Percentiles rank a stretch among this genome's conserved stretches.
phyloP scores from a whole-genome alignment of 1,140 invertebrate genomes.

The Macrocentrus cingulum region DNA sequence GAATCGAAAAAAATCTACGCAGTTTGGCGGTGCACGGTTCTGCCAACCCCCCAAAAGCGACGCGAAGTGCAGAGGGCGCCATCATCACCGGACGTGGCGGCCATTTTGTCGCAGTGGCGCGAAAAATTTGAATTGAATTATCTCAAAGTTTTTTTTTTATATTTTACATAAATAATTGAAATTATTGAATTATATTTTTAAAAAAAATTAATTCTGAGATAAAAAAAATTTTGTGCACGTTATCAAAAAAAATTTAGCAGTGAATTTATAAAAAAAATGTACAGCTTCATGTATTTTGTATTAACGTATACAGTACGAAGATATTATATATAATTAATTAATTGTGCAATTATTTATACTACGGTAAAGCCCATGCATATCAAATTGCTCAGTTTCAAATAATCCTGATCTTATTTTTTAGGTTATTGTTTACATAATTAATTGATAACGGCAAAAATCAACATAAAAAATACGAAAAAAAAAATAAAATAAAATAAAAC shows the following conservation, averaged over 20 bases:
- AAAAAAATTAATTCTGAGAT: neutral
- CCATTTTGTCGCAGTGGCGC: no score
- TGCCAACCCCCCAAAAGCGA: no score
- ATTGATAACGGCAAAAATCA: neutral
- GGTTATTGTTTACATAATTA: neutral
- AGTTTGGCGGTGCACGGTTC: no score
- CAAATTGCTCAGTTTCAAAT: constrained; percentile 3
- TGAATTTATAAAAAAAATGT: constrained; percentile 21
- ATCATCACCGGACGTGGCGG: no score
- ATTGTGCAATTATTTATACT: constrained; percentile 21
- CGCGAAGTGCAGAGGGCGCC: no score
- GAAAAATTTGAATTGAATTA: no score
- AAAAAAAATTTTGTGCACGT: neutral
- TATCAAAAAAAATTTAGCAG: constrained; percentile 1
- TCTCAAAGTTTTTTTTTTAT: no score
- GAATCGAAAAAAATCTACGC: no score
- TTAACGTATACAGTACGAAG: constrained; percentile 25
- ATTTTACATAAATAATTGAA: no score
- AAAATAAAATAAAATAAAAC: constrained; percentile 12
- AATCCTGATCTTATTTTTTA: constrained; percentile 11
- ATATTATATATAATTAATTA: constrained; percentile 25
- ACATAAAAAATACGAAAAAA: neutral
- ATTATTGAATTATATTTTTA: constrained; percentile 1
- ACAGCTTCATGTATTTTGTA: constrained; percentile 22
- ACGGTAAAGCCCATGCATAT: constrained; percentile 22